Evolutionary conservation across 2,797 vertebrate genomes (phyloP).

Genomic region (Enteromius thamalakanensis): DNA sequence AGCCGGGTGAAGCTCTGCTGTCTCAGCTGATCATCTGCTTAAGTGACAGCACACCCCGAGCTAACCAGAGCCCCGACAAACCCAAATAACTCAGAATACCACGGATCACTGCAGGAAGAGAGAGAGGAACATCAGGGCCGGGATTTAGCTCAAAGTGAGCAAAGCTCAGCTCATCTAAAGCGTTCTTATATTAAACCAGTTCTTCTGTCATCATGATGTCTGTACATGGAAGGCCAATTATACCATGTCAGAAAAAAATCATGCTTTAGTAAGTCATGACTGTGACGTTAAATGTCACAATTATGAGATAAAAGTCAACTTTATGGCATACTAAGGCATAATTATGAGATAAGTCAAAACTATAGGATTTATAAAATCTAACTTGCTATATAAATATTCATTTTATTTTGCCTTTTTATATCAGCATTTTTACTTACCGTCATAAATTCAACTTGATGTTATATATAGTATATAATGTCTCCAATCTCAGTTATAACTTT

Average conservation of each 20-base stretch:
- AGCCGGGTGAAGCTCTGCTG: constrained; percentile 59
- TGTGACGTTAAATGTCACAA: not conserved
- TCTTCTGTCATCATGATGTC: not conserved
- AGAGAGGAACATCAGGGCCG: not conserved
- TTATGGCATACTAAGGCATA: too few relatives aligned
- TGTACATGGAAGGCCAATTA: not conserved
- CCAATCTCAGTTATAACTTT: not conserved
- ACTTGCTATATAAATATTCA: not conserved
- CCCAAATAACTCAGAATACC: constrained; percentile 11
- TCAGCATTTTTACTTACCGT: not conserved
- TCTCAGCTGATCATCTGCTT: constrained; percentile 41
- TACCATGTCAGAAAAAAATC: not conserved
- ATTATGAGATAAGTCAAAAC: not conserved
- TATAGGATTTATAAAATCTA: not conserved
- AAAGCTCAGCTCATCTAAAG: not conserved
- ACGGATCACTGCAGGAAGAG: not conserved
- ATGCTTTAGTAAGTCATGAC: not conserved
- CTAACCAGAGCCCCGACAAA: constrained; percentile 10
- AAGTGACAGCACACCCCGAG: constrained; percentile 32
- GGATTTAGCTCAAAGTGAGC: not conserved
- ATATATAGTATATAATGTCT: not conserved
- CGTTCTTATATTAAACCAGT: not conserved
- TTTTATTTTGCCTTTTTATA: not conserved
- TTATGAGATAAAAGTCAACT: not conserved
- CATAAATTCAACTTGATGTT: not conserved